Evolutionary conservation across 2,888 invertebrate genomes (phyloP), one percentile per base, ranked within the genome.

Genomic region (Ennomos erosarius): DNA sequence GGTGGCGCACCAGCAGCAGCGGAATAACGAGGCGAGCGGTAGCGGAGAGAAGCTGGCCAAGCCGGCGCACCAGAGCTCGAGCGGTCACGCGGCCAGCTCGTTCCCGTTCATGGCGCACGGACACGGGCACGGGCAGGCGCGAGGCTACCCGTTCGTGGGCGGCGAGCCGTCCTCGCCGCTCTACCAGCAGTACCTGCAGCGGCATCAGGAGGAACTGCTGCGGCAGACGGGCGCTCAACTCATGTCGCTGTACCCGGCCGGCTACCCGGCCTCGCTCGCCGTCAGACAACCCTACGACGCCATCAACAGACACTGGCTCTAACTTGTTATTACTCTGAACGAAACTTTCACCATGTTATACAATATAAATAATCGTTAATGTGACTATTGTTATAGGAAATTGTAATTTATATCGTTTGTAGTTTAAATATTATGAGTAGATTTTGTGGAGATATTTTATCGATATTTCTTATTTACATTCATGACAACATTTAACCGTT

Each of bases 201-300:
- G 93, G 10, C 93, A 93, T 56, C 94, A 94, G 66, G 94, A 95
- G 66, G 94, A 94, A 69, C 82, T 95, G 43, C 78, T 93, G 60
- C 83, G 93, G 12, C 94, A 94, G 70, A 92, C 93, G 0, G 94
- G 94, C 55, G 93, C 94, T 10, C 93, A 94, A 68, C 94, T 94
- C 77, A 94, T 95, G 89, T 93, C 94, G 42, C 91, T 94, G 59
- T 95, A 95, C 69, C 95, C 95, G 13, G 93, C 95, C 0, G 94
- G 95, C 0, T 96, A 95, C 69, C 94, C 89, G 26, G 83, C 93
- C 0, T 82, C 93, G 16, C 90, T 96, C 55, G 94, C 95, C 62
- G 95, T 95, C 78, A 92, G 96, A 38, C 96, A 95, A 80, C 95
- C 95, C n/a, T 96, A 95, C 73, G 96, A 96, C 76, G 81, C 94